Evolutionary conservation across 2,113 vertebrate genomes (phyloP).

Genomic region (Tautogolabrus adspersus): DNA sequence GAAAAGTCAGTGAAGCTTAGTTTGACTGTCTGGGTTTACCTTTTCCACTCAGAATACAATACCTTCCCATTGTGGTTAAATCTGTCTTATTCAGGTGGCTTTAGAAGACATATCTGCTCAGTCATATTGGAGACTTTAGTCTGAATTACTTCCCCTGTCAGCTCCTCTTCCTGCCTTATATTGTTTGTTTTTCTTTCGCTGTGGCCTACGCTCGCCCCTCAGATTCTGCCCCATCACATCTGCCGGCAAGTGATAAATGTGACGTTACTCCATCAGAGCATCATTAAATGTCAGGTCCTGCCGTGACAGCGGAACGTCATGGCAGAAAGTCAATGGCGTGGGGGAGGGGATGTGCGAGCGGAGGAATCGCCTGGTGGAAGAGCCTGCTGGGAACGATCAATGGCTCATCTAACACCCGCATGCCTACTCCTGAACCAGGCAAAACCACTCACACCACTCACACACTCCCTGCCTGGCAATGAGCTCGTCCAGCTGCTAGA

Average conservation of each 20-base stretch:
- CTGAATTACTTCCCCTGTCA: slow-evolving; percentile 57
- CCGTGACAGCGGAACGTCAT: slow-evolving; percentile 85
- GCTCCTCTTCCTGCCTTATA: slow-evolving; percentile 17
- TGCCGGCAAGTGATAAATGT: slow-evolving; percentile 87
- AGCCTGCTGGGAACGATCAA: slow-evolving; percentile 78
- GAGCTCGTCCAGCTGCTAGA: slow-evolving; percentile 72
- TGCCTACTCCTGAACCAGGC: slow-evolving; percentile 66
- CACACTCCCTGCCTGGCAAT: slow-evolving; percentile 63
- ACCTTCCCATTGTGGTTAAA: neutral
- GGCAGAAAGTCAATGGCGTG: slow-evolving; percentile 91
- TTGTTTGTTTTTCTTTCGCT: slow-evolving; percentile 46
- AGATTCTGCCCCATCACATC: slow-evolving; percentile 85
- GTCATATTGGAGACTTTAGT: slow-evolving; percentile 50
- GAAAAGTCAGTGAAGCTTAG: neutral
- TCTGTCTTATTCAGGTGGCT: neutral
- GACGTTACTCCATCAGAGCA: slow-evolving; percentile 87
- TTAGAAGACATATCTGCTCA: slow-evolving; percentile 30
- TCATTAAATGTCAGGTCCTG: slow-evolving; percentile 92
- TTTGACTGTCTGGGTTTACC: neutral
- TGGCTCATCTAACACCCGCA: slow-evolving; percentile 79
- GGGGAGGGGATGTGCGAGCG: slow-evolving; percentile 37
- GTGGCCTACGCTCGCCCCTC: slow-evolving; percentile 77
- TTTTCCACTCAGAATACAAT: slow-evolving; percentile 11
- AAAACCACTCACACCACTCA: slow-evolving; percentile 56
- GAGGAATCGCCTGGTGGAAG: slow-evolving; percentile 65